These are phyloP conservation scores for Agonopterix arenella DNA, from an alignment of 2,888 invertebrate genomes.

Conservation along the genomic window DNA sequence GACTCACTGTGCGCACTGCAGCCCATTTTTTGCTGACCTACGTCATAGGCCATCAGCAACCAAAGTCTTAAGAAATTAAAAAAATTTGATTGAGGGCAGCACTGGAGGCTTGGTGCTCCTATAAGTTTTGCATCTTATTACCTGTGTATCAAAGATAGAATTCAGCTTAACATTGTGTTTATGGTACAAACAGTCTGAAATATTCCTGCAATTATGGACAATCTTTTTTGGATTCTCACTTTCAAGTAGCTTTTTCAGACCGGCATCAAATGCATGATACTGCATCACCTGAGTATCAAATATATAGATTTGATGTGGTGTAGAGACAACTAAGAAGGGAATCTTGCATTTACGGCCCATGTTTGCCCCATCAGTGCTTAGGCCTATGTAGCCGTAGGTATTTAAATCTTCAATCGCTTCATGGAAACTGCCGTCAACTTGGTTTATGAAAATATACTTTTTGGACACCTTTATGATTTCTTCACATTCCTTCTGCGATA, in stretches of 20 bases:
- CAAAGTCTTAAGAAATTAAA: too few relatives aligned
- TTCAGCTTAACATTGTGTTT: slow-evolving; percentile 72
- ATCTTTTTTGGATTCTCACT: slow-evolving; percentile 70
- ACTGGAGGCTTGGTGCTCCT: too few relatives aligned
- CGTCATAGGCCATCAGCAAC: too few relatives aligned
- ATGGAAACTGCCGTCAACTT: slow-evolving; percentile 60
- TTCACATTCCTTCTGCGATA: slow-evolving; percentile 61
- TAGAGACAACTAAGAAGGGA: slow-evolving; percentile 63
- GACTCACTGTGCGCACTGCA: too few relatives aligned
- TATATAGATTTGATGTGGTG: slow-evolving; percentile 63
- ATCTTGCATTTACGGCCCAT: slow-evolving; percentile 70
- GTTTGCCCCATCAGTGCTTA: slow-evolving; percentile 65
- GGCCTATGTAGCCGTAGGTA: slow-evolving; percentile 45
- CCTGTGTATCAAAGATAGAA: slow-evolving; percentile 80
- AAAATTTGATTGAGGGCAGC: too few relatives aligned
- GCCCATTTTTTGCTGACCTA: too few relatives aligned
- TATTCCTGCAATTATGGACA: slow-evolving; percentile 75
- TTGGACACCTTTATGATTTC: slow-evolving; percentile 56
- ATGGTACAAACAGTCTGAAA: slow-evolving; percentile 77
- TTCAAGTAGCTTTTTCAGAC: slow-evolving; percentile 63
- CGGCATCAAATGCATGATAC: slow-evolving; percentile 65
- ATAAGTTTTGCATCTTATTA: slow-evolving; percentile 15
- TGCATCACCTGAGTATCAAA: slow-evolving; percentile 71
- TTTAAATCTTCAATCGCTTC: slow-evolving; percentile 56
- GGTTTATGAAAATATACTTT: slow-evolving; percentile 64